Conservation (phyloP, 1,140 invertebrate genomes). For the Monochamus saltuarius region DNA sequence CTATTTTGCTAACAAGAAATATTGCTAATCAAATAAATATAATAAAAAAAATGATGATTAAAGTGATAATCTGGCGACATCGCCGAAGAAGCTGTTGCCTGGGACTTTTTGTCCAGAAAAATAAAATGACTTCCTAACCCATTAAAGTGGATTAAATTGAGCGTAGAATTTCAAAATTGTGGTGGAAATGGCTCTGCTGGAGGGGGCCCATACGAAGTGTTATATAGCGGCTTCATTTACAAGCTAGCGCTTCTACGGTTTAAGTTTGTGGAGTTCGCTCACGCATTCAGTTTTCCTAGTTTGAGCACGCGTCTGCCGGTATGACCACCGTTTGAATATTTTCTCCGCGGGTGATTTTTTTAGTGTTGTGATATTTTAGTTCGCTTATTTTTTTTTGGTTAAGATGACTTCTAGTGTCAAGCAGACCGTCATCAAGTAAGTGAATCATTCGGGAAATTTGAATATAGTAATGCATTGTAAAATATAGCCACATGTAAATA, state of each 20-base stretch:
- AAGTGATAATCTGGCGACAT: no score
- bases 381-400: slow-evolving; percentile 8
- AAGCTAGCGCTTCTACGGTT: slow-evolving; percentile 20
- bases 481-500: no score
- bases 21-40: no score
- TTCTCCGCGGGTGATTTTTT: slow-evolving; percentile 15
- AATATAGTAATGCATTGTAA: no score
- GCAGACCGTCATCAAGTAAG: slow-evolving; percentile 47
- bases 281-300: neutral
- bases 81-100: no score
- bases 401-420: slow-evolving; percentile 44
- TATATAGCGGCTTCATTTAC: slow-evolving; percentile 25
- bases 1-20: no score
- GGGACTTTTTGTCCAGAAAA: neutral
- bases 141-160: slow-evolving; percentile 9
- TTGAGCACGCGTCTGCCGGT: neutral
- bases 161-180: slow-evolving; percentile 20
- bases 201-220: slow-evolving; percentile 12
- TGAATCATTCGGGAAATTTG: neutral
- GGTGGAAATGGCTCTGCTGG: slow-evolving; percentile 22
- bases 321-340: neutral
- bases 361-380: slow-evolving; percentile 11
- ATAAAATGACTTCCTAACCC: slow-evolving; percentile 14
- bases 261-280: slow-evolving; percentile 9
- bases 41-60: no score